Evolutionary conservation across 1,140 invertebrate genomes (phyloP), one percentile per base, ranked within the genome.

Genomic region (Pseudoatta argentina): DNA sequence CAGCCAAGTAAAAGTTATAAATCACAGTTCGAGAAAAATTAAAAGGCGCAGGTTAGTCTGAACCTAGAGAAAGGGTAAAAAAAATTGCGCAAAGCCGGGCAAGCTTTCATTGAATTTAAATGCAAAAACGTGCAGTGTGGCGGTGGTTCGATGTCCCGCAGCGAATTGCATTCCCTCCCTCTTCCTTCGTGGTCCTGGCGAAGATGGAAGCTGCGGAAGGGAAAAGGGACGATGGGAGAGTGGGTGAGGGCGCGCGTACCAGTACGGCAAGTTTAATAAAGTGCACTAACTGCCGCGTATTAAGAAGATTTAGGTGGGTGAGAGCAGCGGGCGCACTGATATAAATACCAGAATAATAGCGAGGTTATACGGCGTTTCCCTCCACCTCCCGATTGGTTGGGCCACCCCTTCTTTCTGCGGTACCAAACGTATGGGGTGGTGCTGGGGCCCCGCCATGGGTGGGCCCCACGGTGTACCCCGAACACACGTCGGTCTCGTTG

Each of bases 321-420:
- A 90, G 89, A 92, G 88, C 91, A 89, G 86, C 83, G 67, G 90
- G 82, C 86, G 88, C 69, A 87, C 86, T 86, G 88, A 73, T 92
- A 94, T 94, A 94, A 93, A 94, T 94, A 94, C 91, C 89, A 83
- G 91, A 94, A 93, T 94, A 93, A 94, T 93, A 93, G 93, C 91
- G 89, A 91, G 92, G 91, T 94, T 94, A 93, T 91, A 73, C 27
- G 89, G 91, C 88, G 86, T 93, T 87, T 91, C 85, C 85, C 79
- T 72, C 44, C 72, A 64, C 77, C 89, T 82, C 87, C 48, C 86
- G 67, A 6, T 39, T 57, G 18, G 64, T 18, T 27, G 30, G 51
- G n/a, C 83, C 83, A 59, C 77, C 71, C 55, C 55, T 39, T 44
- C 39, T 76, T 85, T 27, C 63, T 30, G 57, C 88, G 86, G 88